Percentiles rank a stretch among this genome's conserved stretches.
Conservation (phyloP, 2,113 vertebrate species). For the Neogobius melanostomus region DNA sequence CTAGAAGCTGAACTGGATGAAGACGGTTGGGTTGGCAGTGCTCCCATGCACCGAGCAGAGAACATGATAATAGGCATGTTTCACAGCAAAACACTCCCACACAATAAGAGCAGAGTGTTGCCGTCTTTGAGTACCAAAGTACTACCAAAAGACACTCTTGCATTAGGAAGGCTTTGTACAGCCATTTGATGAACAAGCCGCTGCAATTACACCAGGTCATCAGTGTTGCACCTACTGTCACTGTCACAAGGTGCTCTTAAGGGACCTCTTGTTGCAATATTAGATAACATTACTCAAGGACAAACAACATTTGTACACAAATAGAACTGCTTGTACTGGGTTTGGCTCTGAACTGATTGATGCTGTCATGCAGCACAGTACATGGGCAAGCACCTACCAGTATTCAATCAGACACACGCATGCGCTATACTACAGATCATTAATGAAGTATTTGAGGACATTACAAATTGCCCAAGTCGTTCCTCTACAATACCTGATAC, state of each 20-base stretch:
- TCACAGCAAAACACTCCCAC: neutral
- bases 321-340: neutral
- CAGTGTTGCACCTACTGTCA: neutral
- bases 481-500: neutral
- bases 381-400: neutral
- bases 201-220: neutral
- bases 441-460: neutral
- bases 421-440: too few species aligned
- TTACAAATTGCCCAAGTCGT: neutral
- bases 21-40: neutral
- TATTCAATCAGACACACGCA: too few species aligned
- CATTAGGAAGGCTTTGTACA: neutral
- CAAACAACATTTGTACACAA: neutral
- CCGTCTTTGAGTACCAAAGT: neutral
- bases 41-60: too few species aligned
- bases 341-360: neutral
- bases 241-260: neutral
- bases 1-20: slow-evolving; percentile 1
- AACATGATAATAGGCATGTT: neutral
- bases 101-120: neutral
- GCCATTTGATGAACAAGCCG: neutral
- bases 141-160: neutral
- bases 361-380: neutral
- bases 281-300: neutral
- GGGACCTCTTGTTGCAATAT: neutral